Conservation (phyloP, 2,888 invertebrate genomes). For the Gymnosoma rotundatum region DNA sequence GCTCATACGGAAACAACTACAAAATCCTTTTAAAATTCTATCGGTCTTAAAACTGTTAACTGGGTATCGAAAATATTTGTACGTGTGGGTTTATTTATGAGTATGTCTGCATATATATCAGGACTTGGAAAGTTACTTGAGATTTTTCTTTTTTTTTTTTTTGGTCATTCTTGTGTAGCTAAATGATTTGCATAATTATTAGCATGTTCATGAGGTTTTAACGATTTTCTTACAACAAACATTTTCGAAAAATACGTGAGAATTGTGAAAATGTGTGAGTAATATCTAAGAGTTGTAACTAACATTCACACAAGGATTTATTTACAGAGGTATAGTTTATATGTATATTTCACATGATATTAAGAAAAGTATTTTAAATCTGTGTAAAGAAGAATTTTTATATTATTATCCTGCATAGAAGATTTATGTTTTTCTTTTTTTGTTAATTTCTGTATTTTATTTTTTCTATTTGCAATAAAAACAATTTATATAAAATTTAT, state of each 20-base stretch:
- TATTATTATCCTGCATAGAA: constrained; percentile 36
- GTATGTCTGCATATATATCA: not conserved
- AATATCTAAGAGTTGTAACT: not conserved
- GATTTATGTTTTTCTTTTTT: constrained; percentile 51
- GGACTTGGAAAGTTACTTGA: not conserved
- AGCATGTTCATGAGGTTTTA: constrained; percentile 31
- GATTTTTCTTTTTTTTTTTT: not conserved
- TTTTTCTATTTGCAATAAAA: not conserved
- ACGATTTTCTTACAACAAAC: constrained; percentile 9
- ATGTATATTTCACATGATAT: constrained; percentile 5
- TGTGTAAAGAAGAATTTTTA: constrained; percentile 33
- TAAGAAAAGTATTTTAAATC: constrained; percentile 47
- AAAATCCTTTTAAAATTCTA: not conserved
- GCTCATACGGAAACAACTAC: too few relatives aligned
- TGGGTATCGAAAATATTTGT: not conserved
- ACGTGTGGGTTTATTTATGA: not conserved
- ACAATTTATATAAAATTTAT: constrained; percentile 36
- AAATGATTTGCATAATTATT: constrained; percentile 79
- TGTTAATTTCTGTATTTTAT: not conserved
- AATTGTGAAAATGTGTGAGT: constrained; percentile 11
- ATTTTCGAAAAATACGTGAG: constrained; percentile 33
- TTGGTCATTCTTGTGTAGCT: constrained; percentile 72
- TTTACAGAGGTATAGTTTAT: not conserved
- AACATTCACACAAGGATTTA: not conserved
- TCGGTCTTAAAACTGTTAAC: not conserved